Conservation (phyloP, 2,888 invertebrate species). For the Plemyria rubiginata region DNA sequence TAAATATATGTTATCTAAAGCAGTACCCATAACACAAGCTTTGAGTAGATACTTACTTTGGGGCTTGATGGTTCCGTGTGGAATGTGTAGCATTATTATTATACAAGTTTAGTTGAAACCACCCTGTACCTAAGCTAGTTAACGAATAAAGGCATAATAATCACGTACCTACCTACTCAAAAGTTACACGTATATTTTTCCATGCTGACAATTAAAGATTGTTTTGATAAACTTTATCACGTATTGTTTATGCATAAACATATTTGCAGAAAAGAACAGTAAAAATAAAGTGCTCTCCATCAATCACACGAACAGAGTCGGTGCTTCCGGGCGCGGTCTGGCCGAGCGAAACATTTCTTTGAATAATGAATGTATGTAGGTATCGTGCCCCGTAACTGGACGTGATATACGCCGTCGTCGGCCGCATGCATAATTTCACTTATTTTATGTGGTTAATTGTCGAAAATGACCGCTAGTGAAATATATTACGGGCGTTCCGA, state of each 20-base stretch:
- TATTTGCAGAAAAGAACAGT: constrained; percentile 66
- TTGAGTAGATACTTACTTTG: too few relatives aligned
- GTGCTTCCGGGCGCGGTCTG: constrained; percentile 77
- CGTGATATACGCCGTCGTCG: constrained; percentile 85
- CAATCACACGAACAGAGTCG: constrained; percentile 82
- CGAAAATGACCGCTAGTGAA: constrained; percentile 84
- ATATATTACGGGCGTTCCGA: constrained; percentile 77
- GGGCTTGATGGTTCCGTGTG: too few relatives aligned
- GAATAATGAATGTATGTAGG: constrained; percentile 84
- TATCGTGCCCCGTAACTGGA: constrained; percentile 84
- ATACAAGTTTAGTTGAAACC: too few relatives aligned
- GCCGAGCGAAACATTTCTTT: constrained; percentile 84
- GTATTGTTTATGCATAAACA: constrained; percentile 53
- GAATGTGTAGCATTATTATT: too few relatives aligned
- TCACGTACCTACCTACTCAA: neutral
- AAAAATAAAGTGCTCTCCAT: constrained; percentile 79
- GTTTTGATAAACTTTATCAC: constrained; percentile 37
- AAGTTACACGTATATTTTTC: neutral
- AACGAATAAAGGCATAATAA: neutral
- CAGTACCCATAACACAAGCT: too few relatives aligned
- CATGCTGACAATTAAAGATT: constrained; percentile 29
- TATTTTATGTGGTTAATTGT: constrained; percentile 85
- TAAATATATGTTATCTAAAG: too few relatives aligned
- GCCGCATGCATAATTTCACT: constrained; percentile 85
- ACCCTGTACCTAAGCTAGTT: too few relatives aligned